A percentile compares a stretch with the other conserved stretches of the same genome.
Evolutionary conservation across 2,113 vertebrate species (phyloP).

Genomic region (Bufo gargarizans): DNA sequence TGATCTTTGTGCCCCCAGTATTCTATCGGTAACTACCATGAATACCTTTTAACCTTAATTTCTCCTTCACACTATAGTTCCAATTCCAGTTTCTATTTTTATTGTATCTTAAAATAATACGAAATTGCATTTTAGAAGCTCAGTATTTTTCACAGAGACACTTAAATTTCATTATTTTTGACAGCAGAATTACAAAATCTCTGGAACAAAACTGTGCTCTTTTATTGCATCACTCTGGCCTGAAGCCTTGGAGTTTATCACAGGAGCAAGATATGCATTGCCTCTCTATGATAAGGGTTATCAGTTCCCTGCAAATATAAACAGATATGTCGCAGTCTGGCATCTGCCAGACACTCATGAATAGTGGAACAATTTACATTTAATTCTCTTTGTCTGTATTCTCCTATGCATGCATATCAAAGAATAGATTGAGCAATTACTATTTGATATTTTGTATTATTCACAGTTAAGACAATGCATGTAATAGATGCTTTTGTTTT

Average conservation of each 20-base stretch:
- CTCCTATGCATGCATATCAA: conserved; percentile 58
- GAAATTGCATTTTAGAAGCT: conserved; percentile 52
- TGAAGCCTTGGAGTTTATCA: conserved; percentile 63
- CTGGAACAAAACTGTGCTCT: conserved; percentile 56
- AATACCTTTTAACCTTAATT: conserved; percentile 10
- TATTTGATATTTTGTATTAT: conserved; percentile 56
- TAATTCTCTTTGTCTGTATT: not conserved
- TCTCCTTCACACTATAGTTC: conserved; percentile 32
- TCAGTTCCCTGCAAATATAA: conserved; percentile 60
- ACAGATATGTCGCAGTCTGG: conserved; percentile 59
- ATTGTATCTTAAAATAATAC: conserved; percentile 52
- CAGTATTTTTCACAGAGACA: conserved; percentile 45
- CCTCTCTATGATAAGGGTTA: conserved; percentile 67
- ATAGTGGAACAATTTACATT: conserved; percentile 36
- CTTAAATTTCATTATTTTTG: conserved; percentile 58
- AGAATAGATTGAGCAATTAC: conserved; percentile 57
- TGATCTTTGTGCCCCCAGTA: not conserved
- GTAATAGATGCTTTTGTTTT: conserved; percentile 54
- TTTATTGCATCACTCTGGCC: conserved; percentile 63
- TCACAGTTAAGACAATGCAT: conserved; percentile 56
- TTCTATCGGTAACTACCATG: conserved; percentile 1
- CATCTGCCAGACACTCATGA: conserved; percentile 60
- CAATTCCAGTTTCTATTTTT: conserved; percentile 32
- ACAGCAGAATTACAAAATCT: conserved; percentile 54
- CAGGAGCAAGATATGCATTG: conserved; percentile 61